These are phyloP conservation scores for Zoanthus solanderi DNA, from an alignment of 92 coral and sea anemone genomes.

Conservation along the genomic window DNA sequence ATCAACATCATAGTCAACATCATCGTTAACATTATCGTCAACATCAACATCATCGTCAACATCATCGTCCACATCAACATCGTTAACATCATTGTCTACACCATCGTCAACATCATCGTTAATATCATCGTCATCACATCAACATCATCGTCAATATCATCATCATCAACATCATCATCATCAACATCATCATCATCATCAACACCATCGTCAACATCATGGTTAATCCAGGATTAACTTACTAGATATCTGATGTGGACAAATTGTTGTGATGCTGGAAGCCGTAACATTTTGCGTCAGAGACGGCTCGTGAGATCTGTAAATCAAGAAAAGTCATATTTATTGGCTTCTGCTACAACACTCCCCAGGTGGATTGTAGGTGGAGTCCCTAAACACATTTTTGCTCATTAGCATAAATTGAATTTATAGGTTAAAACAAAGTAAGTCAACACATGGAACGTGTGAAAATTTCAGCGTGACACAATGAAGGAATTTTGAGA, in stretches of 20 bases:
- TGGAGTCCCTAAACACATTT: no score
- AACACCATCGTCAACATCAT: neutral
- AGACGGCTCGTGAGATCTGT: constrained; percentile 97
- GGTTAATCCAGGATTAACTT: constrained; percentile 9
- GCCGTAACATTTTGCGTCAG: constrained; percentile 97
- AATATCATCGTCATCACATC: neutral
- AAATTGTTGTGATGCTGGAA: constrained; percentile 86
- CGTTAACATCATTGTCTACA: neutral
- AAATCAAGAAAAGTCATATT: neutral
- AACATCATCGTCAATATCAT: neutral
- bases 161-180: neutral
- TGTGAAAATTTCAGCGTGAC: no score
- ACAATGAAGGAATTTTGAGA: no score
- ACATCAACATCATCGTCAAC: neutral
- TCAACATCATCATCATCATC: neutral
- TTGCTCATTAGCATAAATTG: no score
- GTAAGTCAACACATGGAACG: no score
- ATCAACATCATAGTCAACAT: neutral
- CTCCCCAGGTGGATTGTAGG: no score
- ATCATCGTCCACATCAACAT: neutral
- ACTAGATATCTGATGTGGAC: constrained; percentile 97
- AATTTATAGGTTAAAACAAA: no score
- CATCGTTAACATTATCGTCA: neutral
- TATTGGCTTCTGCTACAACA: no score
- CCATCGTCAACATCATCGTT: neutral